A percentile compares a stretch with the other conserved stretches of the same genome.
Evolutionary conservation across 2,113 vertebrate species (phyloP).

Genomic region (Microcebus murinus): DNA sequence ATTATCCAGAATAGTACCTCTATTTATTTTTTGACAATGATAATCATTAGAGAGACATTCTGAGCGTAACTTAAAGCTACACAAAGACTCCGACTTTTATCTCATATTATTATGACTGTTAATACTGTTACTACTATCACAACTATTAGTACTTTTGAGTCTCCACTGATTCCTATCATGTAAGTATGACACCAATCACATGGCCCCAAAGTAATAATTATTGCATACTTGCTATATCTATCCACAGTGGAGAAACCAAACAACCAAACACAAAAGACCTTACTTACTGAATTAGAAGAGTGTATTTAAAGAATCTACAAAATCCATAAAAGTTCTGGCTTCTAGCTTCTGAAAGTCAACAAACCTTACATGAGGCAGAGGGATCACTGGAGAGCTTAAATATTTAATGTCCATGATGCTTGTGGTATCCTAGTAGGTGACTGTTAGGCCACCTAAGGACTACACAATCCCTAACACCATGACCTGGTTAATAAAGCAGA

Average conservation of each 20-base stretch:
- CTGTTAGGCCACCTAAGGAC: fast-evolving
- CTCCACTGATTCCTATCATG: not conserved
- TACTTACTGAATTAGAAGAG: not conserved
- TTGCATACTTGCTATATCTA: too few species aligned
- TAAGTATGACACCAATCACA: not conserved
- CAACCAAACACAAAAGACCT: not conserved
- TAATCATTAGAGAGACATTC: not conserved
- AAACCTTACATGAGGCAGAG: not conserved
- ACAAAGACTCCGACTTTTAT: not conserved
- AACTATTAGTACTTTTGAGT: too few species aligned
- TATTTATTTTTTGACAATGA: not conserved
- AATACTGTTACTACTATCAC: fast-evolving
- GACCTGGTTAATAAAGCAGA: not conserved
- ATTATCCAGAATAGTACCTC: not conserved
- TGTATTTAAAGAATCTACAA: not conserved
- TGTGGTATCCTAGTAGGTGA: fast-evolving
- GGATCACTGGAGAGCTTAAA: not conserved
- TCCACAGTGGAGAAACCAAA: too few species aligned
- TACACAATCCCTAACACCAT: fast-evolving
- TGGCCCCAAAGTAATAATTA: not conserved
- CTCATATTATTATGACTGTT: not conserved
- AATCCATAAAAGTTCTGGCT: not conserved
- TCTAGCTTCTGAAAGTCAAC: not conserved
- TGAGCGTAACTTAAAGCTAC: too few species aligned
- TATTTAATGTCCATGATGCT: not conserved